A percentile compares a stretch with the other conserved stretches of the same genome.
phyloP scores from a whole-genome alignment of 2,113 vertebrate genomes.

The Deroptyus accipitrinus region DNA sequence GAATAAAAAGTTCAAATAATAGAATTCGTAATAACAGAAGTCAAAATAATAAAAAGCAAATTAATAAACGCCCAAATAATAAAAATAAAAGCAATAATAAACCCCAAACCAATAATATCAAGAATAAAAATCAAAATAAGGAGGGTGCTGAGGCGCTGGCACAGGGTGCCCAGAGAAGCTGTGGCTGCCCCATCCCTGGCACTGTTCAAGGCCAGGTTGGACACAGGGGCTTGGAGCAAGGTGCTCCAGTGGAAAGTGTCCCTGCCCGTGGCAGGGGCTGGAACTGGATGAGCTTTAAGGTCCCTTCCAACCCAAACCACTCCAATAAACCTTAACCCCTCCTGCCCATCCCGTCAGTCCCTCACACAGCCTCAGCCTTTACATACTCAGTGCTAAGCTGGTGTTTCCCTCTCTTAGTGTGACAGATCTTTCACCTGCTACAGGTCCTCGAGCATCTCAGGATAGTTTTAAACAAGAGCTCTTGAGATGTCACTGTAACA shows the following conservation, averaged over 20 bases:
- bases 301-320: background rate
- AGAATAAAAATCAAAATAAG: background rate
- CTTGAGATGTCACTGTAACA: background rate
- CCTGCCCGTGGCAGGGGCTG: background rate
- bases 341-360: background rate
- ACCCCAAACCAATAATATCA: background rate
- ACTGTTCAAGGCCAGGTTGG: no score
- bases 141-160: background rate
- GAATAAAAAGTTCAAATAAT: no score
- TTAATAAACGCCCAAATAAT: background rate
- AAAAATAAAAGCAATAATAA: background rate
- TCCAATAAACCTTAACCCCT: background rate
- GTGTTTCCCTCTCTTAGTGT: background rate
- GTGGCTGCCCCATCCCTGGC: no score
- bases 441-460: background rate
- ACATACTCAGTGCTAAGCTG: background rate
- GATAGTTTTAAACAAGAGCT: background rate
- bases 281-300: background rate
- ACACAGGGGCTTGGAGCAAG: no score
- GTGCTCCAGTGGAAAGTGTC: no score
- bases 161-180: no score
- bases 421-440: background rate
- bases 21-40: background rate
- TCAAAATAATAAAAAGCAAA: background rate
- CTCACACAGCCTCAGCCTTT: accelerated